Percentiles rank a stretch among this genome's conserved stretches.
These are phyloP conservation scores for Megaceryle maxima DNA, from an alignment of 2,113 vertebrate genomes.

Conservation along the genomic window DNA sequence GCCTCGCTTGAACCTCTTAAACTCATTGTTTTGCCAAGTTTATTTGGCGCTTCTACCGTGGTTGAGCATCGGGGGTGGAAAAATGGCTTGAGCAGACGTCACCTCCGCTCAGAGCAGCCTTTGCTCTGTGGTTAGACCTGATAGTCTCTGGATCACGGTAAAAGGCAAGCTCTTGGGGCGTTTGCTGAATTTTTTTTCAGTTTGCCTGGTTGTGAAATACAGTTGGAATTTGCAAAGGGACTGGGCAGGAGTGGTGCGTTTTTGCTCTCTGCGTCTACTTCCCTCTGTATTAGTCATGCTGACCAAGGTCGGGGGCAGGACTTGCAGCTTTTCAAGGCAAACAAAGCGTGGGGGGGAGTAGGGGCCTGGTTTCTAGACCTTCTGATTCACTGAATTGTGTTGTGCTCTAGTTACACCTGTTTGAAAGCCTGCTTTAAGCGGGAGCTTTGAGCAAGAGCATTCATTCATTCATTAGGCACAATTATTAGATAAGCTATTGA, in stretches of 20 bases:
- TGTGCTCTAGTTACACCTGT: neutral
- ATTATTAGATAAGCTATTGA: neutral
- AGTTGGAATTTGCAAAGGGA: neutral
- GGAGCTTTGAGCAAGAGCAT: neutral
- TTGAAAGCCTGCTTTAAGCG: neutral
- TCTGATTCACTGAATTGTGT: neutral
- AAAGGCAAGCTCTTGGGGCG: neutral
- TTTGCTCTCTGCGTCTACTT: neutral
- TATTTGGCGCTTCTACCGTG: neutral
- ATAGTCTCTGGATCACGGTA: neutral
- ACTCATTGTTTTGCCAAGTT: neutral
- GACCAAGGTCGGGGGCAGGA: neutral
- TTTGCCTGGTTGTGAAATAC: neutral
- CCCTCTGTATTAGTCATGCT: slow-evolving; percentile 4
- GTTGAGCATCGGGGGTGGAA: neutral
- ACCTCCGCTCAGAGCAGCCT: neutral
- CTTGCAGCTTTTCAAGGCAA: neutral
- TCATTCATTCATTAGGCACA: rapidly evolving
- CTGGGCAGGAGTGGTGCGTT: neutral
- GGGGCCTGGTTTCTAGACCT: neutral
- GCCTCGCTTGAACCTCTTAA: slow-evolving; percentile 1
- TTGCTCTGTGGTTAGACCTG: too few species aligned
- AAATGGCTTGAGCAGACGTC: neutral
- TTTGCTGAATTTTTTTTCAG: neutral
- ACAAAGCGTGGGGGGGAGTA: neutral